phyloP scores from a whole-genome alignment of 2,888 invertebrate species.

The Hirtodrosophila trivittata region DNA sequence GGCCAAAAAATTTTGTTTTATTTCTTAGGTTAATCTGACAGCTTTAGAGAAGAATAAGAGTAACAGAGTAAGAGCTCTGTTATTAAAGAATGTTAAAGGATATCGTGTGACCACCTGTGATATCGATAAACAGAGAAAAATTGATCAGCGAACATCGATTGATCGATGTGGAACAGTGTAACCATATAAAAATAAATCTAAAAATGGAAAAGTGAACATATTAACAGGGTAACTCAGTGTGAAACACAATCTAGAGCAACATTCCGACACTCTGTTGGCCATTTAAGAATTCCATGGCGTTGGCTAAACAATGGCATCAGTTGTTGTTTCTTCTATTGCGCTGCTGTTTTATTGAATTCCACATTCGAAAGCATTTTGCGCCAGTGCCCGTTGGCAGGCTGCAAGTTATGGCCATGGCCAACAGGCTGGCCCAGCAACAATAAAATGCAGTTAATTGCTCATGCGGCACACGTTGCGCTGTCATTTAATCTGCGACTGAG shows the following conservation, averaged over 20 bases:
- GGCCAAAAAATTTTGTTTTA: too few species aligned
- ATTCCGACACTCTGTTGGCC: constrained; percentile 1
- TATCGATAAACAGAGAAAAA: too few species aligned
- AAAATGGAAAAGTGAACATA: too few species aligned
- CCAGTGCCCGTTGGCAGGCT: constrained; percentile 20
- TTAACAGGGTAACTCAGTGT: constrained; percentile 8
- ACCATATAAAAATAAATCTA: too few species aligned
- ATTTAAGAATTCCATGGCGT: constrained; percentile 26
- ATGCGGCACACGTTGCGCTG: constrained; percentile 63
- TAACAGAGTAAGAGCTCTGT: too few species aligned
- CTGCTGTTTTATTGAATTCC: constrained; percentile 40
- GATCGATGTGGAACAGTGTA: not conserved
- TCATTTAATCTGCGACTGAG: constrained; percentile 46
- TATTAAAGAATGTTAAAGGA: not conserved
- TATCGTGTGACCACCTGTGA: not conserved
- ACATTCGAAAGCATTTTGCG: constrained; percentile 27
- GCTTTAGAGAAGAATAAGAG: too few species aligned
- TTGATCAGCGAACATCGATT: too few species aligned
- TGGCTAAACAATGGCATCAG: constrained; percentile 23
- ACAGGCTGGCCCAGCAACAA: constrained; percentile 21
- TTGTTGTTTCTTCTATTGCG: constrained; percentile 16
- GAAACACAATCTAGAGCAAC: too few species aligned
- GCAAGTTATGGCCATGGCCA: constrained; percentile 45
- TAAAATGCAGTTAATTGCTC: constrained; percentile 69
- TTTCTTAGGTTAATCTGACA: too few species aligned